Conservation (phyloP, 2,888 invertebrate species). For the Drosophila bunnanda region DNA sequence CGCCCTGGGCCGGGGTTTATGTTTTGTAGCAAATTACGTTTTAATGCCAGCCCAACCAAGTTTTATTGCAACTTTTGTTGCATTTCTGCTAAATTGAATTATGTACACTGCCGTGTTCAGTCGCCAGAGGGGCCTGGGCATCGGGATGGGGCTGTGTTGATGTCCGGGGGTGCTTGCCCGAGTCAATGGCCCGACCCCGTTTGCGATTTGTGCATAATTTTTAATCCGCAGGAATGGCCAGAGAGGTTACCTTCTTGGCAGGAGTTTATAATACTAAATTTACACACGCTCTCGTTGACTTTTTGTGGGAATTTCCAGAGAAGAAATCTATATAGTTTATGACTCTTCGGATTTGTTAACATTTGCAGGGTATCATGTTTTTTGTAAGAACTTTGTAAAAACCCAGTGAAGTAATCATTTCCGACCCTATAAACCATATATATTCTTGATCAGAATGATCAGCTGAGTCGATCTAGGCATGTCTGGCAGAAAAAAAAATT, state of each 20-base stretch:
- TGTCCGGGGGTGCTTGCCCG: constrained; percentile 20
- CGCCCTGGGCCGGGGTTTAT: constrained; percentile 30
- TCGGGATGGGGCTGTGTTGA: neutral
- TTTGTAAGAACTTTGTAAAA: too few species aligned
- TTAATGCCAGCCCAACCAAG: constrained; percentile 64
- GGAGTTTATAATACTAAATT: constrained; percentile 9
- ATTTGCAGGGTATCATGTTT: too few species aligned
- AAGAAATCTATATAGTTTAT: neutral
- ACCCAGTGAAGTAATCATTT: too few species aligned
- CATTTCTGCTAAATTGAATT: constrained; percentile 72
- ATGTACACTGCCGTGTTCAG: constrained; percentile 48
- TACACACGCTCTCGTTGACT: constrained; percentile 1
- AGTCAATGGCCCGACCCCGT: constrained; percentile 46
- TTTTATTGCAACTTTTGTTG: constrained; percentile 73
- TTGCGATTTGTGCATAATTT: constrained; percentile 55
- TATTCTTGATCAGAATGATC: too few species aligned
- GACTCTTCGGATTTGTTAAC: neutral
- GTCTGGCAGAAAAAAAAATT: too few species aligned
- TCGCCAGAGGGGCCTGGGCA: constrained; percentile 8
- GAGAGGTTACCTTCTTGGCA: constrained; percentile 4
- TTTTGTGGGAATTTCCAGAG: neutral
- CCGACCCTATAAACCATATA: too few species aligned
- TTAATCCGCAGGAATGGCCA: constrained; percentile 33
- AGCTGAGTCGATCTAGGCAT: too few species aligned
- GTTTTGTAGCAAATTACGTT: constrained; percentile 66